phyloP scores from a whole-genome alignment of 1,140 invertebrate species.

The Saxidomus purpurata region DNA sequence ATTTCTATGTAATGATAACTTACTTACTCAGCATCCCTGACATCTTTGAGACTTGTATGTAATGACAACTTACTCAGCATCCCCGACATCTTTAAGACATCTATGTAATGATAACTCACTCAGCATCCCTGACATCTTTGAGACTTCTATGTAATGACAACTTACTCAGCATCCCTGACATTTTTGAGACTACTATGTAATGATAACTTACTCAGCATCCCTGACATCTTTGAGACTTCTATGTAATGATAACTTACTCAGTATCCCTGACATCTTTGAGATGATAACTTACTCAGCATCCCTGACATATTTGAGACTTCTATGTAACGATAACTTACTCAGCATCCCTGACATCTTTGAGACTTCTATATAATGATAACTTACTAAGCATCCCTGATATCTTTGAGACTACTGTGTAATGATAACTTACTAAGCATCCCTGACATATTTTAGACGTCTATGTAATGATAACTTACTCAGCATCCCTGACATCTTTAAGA shows the following conservation, averaged over 20 bases:
- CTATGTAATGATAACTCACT: conserved; percentile 98
- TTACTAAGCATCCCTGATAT: too few relatives aligned
- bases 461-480: conserved; percentile 92
- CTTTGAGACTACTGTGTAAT: too few relatives aligned
- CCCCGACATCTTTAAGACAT: conserved; percentile 96
- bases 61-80: conserved; percentile 93
- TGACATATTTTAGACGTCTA: too few relatives aligned
- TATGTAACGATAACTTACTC: too few relatives aligned
- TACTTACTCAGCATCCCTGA: conserved; percentile 97
- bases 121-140: too few relatives aligned
- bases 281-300: conserved; percentile 94
- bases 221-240: conserved; percentile 96
- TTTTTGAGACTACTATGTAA: too few relatives aligned
- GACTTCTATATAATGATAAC: too few relatives aligned
- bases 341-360: too few relatives aligned
- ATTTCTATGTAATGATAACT: neutral
- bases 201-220: conserved; percentile 94
- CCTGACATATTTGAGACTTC: conserved; percentile 90
- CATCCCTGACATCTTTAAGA: conserved; percentile 97
- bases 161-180: too few relatives aligned
- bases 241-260: conserved; percentile 97
- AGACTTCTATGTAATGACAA: too few relatives aligned
- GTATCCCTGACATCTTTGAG: conserved; percentile 97
- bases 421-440: too few relatives aligned
- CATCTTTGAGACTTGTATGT: conserved; percentile 92